A percentile compares a stretch with the other conserved stretches of the same genome.
Conservation (phyloP, 2,888 invertebrate species). For the Aquatica leii region DNA sequence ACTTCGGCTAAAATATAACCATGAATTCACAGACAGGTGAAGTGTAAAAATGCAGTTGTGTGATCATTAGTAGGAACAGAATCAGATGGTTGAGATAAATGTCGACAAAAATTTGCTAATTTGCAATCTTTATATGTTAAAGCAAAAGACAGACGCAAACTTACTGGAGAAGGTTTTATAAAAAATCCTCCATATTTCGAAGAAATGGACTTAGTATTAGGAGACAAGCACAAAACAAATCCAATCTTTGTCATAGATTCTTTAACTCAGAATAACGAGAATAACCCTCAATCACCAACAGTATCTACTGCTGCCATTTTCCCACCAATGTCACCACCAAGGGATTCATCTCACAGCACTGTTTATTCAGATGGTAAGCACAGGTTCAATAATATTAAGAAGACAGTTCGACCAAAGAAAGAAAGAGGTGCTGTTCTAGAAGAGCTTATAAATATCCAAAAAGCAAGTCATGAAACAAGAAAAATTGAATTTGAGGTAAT, state of each 20-base stretch:
- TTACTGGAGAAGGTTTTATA: conserved; percentile 1
- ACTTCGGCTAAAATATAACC: neutral
- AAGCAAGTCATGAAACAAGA: too few relatives aligned
- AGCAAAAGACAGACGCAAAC: neutral
- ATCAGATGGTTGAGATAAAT: neutral
- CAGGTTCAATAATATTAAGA: too few relatives aligned
- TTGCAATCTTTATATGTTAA: neutral
- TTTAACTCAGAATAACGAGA: neutral
- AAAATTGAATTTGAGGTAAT: too few relatives aligned
- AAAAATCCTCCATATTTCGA: conserved; percentile 8
- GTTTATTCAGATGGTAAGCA: too few relatives aligned
- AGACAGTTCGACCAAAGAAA: too few relatives aligned
- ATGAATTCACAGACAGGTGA: neutral
- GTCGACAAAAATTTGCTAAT: conserved; percentile 4
- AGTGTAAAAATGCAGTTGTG: neutral
- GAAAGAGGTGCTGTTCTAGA: too few relatives aligned
- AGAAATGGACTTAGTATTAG: neutral
- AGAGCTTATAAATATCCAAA: too few relatives aligned
- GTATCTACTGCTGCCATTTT: too few relatives aligned
- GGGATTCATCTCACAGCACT: too few relatives aligned
- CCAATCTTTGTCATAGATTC: neutral
- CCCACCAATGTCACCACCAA: too few relatives aligned
- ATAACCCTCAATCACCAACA: neutral
- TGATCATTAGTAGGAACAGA: neutral
- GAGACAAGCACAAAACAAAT: neutral